Conservation (phyloP, 2,797 vertebrate genomes). For the Leptatherina wallacei region DNA sequence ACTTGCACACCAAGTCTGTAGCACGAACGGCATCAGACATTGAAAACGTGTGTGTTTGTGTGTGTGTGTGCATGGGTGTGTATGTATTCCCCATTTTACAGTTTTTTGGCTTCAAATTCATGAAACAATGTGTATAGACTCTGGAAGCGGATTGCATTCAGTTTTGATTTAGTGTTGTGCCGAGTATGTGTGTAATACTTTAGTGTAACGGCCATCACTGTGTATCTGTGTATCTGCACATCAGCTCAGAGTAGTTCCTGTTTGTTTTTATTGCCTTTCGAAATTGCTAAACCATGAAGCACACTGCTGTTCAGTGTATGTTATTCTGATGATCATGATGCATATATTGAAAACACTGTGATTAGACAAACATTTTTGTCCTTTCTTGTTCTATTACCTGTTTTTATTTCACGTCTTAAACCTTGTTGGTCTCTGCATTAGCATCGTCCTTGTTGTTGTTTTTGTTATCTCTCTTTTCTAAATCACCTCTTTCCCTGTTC, state of each 20-base stretch:
- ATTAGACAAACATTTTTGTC: conserved; percentile 54
- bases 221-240: conserved; percentile 41
- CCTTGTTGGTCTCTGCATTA: conserved; percentile 31
- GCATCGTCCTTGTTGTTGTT: conserved; percentile 24
- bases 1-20: background rate
- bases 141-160: conserved; percentile 21
- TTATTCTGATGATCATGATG: conserved; percentile 57
- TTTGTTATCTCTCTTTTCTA: conserved; percentile 35
- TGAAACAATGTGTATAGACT: conserved; percentile 12
- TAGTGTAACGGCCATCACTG: conserved; percentile 51
- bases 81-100: conserved; percentile 30
- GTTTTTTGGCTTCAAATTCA: conserved; percentile 31
- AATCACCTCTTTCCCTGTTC: conserved; percentile 33
- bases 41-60: background rate
- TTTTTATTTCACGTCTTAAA: conserved; percentile 69
- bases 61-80: background rate
- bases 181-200: conserved; percentile 43
- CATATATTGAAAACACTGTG: conserved; percentile 44
- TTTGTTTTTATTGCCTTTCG: conserved; percentile 67
- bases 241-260: conserved; percentile 55
- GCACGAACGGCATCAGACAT: conserved; percentile 14
- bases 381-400: conserved; percentile 44
- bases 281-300: conserved; percentile 54
- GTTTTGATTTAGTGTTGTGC: conserved; percentile 36
- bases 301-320: conserved; percentile 47